phyloP scores from a whole-genome alignment of 2,797 vertebrate species.

The Botia kubotai region DNA sequence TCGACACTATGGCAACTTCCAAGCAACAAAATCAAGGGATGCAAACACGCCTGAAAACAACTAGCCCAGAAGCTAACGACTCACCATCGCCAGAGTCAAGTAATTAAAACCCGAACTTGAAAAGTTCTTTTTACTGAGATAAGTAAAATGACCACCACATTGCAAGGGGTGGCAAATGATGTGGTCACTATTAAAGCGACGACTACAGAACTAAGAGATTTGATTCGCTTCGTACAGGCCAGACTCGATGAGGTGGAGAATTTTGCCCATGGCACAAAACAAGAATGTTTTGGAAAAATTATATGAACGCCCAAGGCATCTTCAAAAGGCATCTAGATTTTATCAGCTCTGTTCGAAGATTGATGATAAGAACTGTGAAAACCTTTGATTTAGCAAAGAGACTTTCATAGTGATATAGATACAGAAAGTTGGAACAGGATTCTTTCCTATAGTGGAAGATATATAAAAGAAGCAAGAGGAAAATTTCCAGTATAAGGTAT shows the following conservation, averaged over 20 bases:
- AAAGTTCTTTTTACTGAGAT: conserved; percentile 4
- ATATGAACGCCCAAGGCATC: background rate
- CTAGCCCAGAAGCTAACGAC: background rate
- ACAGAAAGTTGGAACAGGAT: background rate
- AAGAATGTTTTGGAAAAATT: background rate
- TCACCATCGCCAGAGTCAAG: too few species aligned
- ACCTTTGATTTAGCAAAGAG: background rate
- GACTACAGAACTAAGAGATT: background rate
- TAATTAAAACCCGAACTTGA: background rate
- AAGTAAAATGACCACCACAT: background rate
- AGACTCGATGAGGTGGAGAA: background rate
- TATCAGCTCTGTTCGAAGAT: background rate
- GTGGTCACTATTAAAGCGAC: background rate
- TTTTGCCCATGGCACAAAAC: background rate
- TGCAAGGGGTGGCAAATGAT: background rate
- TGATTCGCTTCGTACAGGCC: background rate
- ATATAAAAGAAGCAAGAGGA: background rate
- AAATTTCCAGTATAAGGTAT: background rate
- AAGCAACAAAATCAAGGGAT: background rate
- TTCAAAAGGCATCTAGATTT: too few species aligned
- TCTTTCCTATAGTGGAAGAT: background rate
- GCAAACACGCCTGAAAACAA: conserved; percentile 10
- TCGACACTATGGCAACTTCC: background rate
- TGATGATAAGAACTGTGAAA: background rate
- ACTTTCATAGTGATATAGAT: background rate